phyloP scores from a whole-genome alignment of 2,888 invertebrate genomes.

The Lasioglossum marginatum region DNA sequence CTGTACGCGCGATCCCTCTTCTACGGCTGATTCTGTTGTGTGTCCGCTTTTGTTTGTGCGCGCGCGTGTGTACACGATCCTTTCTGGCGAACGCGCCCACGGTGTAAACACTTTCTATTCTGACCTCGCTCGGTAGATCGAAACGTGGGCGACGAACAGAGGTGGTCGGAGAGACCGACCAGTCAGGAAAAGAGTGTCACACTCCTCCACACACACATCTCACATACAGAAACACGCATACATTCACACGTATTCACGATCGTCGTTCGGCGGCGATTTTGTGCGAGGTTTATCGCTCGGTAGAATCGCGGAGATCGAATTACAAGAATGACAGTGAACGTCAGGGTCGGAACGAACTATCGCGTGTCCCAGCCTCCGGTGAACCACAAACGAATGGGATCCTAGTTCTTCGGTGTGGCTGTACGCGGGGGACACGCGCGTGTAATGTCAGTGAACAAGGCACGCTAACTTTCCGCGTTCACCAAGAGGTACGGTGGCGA shows the following conservation, averaged over 20 bases:
- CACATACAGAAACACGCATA: not conserved
- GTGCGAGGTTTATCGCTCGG: not conserved
- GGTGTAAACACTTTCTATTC: constrained; percentile 79
- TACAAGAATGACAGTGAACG: constrained; percentile 52
- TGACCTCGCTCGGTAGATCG: constrained; percentile 72
- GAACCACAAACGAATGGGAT: constrained; percentile 21
- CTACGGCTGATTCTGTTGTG: not conserved
- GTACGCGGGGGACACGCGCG: constrained; percentile 1
- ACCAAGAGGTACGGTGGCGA: not conserved
- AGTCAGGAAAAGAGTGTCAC: constrained; percentile 42
- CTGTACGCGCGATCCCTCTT: constrained; percentile 7
- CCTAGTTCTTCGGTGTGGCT: constrained; percentile 9
- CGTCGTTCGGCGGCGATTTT: constrained; percentile 18
- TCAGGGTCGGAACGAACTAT: constrained; percentile 2
- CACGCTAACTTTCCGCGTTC: constrained; percentile 14
- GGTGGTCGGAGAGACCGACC: constrained; percentile 17
- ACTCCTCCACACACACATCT: not conserved
- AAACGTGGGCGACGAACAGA: constrained; percentile 56
- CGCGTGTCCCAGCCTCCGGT: not conserved
- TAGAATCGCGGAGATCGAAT: constrained; percentile 10
- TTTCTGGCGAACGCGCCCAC: constrained; percentile 62
- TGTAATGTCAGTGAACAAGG: constrained; percentile 17
- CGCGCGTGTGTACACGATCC: constrained; percentile 68
- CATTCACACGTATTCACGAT: not conserved
- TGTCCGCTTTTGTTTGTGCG: constrained; percentile 31